Percentiles rank a stretch among this genome's conserved stretches.
Conservation (phyloP, 2,797 vertebrate species). For the Pterois miles region DNA sequence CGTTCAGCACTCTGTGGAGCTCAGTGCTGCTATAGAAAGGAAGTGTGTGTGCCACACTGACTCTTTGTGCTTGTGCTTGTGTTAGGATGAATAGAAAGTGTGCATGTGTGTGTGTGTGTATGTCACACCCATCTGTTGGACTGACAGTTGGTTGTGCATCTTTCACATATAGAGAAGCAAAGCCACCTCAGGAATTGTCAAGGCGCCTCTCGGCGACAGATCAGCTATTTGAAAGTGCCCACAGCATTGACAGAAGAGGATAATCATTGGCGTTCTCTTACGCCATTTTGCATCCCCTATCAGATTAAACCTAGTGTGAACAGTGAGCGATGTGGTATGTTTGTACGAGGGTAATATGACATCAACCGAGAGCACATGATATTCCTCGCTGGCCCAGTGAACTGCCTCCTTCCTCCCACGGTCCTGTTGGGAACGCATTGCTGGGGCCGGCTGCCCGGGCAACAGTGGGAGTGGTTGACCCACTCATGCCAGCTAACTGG, state of each 20-base stretch:
- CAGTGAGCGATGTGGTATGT: conserved; percentile 16
- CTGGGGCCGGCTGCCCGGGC: conserved; percentile 52
- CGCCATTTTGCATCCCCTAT: conserved; percentile 23
- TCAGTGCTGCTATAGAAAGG: conserved; percentile 37
- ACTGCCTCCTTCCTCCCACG: conserved; percentile 46
- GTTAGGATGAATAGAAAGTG: conserved; percentile 37
- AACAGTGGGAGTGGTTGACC: conserved; percentile 67
- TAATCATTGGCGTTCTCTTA: background rate
- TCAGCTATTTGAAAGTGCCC: background rate
- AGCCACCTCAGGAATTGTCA: conserved; percentile 10
- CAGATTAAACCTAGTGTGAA: conserved; percentile 7
- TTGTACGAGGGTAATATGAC: conserved; percentile 31
- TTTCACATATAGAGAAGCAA: conserved; percentile 15
- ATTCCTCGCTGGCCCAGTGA: conserved; percentile 31
- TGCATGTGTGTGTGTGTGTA: conserved; percentile 30
- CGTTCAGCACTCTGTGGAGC: conserved; percentile 32
- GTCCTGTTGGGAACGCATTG: conserved; percentile 49
- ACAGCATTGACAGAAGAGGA: conserved; percentile 1
- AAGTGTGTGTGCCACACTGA: conserved; percentile 41
- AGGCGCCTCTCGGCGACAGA: background rate
- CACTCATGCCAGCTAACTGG: conserved; percentile 45
- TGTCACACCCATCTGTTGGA: conserved; percentile 66
- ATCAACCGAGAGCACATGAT: conserved; percentile 28
- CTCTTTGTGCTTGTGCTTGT: conserved; percentile 56
- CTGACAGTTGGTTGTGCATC: conserved; percentile 57